Evolutionary conservation across 2,113 vertebrate species (phyloP).

Genomic region (Lucifuga dentata): DNA sequence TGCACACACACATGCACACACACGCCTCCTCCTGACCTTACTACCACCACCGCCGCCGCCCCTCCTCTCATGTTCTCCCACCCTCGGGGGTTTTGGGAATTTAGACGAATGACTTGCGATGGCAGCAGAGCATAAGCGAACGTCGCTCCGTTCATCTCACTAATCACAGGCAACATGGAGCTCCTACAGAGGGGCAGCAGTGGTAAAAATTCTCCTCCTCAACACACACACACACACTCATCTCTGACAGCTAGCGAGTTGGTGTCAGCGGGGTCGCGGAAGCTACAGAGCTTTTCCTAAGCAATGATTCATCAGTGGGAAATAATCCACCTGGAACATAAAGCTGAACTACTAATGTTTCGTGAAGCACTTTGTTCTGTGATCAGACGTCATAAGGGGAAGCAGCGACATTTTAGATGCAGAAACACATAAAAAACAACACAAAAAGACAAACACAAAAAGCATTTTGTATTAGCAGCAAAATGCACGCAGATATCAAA

Average conservation of each 20-base stretch:
- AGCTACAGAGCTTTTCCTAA: constrained; percentile 32
- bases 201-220: constrained; percentile 48
- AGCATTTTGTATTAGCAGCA: too few species aligned
- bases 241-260: constrained; percentile 67
- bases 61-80: constrained; percentile 48
- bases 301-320: constrained; percentile 31
- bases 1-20: constrained; percentile 32
- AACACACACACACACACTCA: constrained; percentile 19
- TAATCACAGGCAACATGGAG: constrained; percentile 63
- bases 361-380: neutral
- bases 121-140: constrained; percentile 63
- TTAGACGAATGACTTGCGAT: constrained; percentile 73
- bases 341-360: neutral
- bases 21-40: constrained; percentile 68
- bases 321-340: constrained; percentile 57
- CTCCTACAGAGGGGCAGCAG: constrained; percentile 14
- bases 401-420: too few species aligned
- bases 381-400: too few species aligned
- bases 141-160: constrained; percentile 54
- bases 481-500: too few species aligned
- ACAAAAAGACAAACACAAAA: too few species aligned
- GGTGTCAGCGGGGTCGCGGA: constrained; percentile 63
- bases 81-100: constrained; percentile 68
- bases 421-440: too few species aligned
- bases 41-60: constrained; percentile 9